Conservation (phyloP, 2,797 vertebrate genomes). For the Urosaurus nigricauda region DNA sequence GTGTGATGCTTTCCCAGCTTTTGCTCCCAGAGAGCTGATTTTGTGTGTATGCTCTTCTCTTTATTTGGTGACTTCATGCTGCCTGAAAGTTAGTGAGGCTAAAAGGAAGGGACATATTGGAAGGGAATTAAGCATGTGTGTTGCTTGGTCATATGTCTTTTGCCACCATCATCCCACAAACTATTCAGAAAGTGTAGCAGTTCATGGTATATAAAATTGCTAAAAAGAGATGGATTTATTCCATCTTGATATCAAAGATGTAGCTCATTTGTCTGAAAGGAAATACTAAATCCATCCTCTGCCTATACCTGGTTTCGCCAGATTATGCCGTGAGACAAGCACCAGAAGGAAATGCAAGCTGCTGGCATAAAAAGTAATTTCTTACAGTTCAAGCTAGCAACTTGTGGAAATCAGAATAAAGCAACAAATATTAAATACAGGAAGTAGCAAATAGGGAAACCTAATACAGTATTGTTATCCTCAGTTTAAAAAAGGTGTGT, state of each 20-base stretch:
- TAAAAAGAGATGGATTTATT: not conserved
- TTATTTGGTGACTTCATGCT: not conserved
- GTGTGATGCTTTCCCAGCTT: not conserved
- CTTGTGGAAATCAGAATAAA: too few species aligned
- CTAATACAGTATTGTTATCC: too few species aligned
- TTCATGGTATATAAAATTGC: not conserved
- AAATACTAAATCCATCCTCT: not conserved
- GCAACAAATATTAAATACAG: too few species aligned
- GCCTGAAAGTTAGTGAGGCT: not conserved
- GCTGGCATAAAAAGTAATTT: not conserved
- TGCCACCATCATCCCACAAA: not conserved
- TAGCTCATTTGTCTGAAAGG: not conserved
- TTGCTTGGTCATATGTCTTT: not conserved
- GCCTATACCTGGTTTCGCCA: not conserved
- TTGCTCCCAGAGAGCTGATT: not conserved
- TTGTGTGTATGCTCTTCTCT: not conserved
- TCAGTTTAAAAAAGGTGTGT: too few species aligned
- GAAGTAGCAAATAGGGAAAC: too few species aligned
- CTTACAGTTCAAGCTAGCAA: too few species aligned
- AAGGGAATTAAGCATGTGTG: not conserved
- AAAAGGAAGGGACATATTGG: not conserved
- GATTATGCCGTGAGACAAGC: not conserved
- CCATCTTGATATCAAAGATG: too few species aligned
- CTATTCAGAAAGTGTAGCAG: not conserved
- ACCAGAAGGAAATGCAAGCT: not conserved